These are phyloP conservation scores for Zosterops pallidus DNA, from an alignment of 2,113 vertebrate species.

Conservation along the genomic window DNA sequence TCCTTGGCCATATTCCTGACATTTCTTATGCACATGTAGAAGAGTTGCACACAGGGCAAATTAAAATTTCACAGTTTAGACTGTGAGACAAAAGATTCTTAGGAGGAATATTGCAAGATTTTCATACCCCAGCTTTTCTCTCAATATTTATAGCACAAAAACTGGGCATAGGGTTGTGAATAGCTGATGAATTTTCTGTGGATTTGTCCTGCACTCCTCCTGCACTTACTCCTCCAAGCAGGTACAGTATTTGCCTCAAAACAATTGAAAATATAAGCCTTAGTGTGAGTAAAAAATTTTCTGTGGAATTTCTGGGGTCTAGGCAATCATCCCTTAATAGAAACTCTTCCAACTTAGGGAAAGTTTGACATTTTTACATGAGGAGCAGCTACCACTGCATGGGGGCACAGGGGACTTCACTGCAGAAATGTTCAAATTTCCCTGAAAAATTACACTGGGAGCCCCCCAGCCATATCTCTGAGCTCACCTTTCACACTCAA, in stretches of 20 bases:
- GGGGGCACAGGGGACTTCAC: neutral
- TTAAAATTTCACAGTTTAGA: neutral
- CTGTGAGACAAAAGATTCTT: neutral
- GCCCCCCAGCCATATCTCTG: neutral
- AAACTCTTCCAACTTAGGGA: neutral
- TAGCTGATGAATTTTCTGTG: neutral
- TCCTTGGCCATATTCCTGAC: neutral
- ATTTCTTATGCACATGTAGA: neutral
- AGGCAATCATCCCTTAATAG: neutral
- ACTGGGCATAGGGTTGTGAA: neutral
- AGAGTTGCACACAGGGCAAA: neutral
- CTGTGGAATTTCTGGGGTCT: neutral
- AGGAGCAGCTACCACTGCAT: neutral
- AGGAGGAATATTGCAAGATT: neutral
- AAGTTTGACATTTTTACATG: neutral
- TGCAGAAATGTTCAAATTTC: neutral
- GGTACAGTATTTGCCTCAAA: neutral
- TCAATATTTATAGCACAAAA: neutral
- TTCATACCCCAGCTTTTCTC: neutral
- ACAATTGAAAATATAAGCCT: neutral
- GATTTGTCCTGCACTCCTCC: neutral
- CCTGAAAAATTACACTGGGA: neutral
- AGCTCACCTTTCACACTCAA: neutral
- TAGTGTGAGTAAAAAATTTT: neutral
- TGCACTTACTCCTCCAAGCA: neutral